Conservation (phyloP, 2,888 invertebrate species). For the Pilophorus perplexus region DNA sequence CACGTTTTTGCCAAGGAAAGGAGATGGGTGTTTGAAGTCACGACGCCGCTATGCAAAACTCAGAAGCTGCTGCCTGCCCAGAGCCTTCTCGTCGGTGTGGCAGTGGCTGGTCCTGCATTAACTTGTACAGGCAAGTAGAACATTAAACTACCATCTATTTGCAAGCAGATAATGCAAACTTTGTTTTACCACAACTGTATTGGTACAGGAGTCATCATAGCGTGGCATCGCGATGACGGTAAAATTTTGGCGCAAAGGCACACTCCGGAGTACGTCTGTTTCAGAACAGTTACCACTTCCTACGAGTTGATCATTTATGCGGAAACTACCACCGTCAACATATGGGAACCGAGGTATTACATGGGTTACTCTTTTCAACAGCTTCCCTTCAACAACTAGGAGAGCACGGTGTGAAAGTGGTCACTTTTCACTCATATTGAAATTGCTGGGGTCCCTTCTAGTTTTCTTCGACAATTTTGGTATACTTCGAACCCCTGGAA, state of each 20-base stretch:
- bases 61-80: slow-evolving; percentile 39
- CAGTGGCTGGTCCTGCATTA: slow-evolving; percentile 41
- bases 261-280: slow-evolving; percentile 38
- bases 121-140: no score
- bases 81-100: slow-evolving; percentile 35
- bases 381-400: no score
- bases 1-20: not conserved
- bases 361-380: not conserved
- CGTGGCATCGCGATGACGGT: slow-evolving; percentile 42
- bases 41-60: slow-evolving; percentile 42
- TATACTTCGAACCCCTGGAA: no score
- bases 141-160: no score
- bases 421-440: not conserved
- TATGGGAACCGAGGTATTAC: slow-evolving; percentile 42
- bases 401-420: no score
- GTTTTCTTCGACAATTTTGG: no score
- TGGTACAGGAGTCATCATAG: slow-evolving; percentile 43
- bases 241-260: slow-evolving; percentile 21
- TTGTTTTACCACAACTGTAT: no score
- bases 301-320: slow-evolving; percentile 40
- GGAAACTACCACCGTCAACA: slow-evolving; percentile 37
- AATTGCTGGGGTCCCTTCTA: not conserved
- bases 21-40: slow-evolving; percentile 43
- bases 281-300: slow-evolving; percentile 35
- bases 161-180: no score